Evolutionary conservation across 1,140 invertebrate genomes (phyloP), one percentile per base, ranked within the genome.

Genomic region (Lepidurus apus): DNA sequence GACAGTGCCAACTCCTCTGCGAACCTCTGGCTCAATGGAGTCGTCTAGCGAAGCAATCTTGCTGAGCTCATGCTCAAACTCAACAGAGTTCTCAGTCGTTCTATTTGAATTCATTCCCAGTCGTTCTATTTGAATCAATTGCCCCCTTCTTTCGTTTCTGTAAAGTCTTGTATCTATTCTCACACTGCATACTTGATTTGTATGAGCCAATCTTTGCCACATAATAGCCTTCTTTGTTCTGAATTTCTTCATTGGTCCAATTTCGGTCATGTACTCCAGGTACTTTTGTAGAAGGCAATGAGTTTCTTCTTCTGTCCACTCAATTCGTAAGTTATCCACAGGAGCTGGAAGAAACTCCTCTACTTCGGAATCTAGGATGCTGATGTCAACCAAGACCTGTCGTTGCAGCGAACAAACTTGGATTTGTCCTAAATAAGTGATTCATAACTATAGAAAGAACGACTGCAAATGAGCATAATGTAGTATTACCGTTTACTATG

Each of bases 11-110:
- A 47, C 45, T 47, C 45, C 8, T 47, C 45, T 47, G 45, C 45
- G 45, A 47, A 47, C 45, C 45, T 47, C 45, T 47, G 17, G 8
- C 45, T 47, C 45, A 17, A 17, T 47, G 17, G 45, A 47, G 45
- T 47, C 45, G 45, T 47, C 45, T 47, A 47, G 45, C 45, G 45
- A 47, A 47, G 45, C 45, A 47, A 47, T 47, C 45, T 47, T 47
- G 45, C 45, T 47, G 45, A 47, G 45, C 45, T 47, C 45, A 47
- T 47, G 45, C 45, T 47, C 45, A 47, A 47, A 47, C 45, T 47
- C 45, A 47, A 47, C 45, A 47, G 45, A 47, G 45, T 47, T 47
- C 45, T 47, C 17, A 2, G n/a, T n/a, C n/a, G n/a, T n/a, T n/a
- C n/a, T n/a, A n/a, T n/a, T n/a, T n/a, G n/a, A n/a, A n/a, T n/a